A percentile compares a stretch with the other conserved stretches of the same genome.
phyloP scores from a whole-genome alignment of 2,888 invertebrate species.

The Plebejus melissa region DNA sequence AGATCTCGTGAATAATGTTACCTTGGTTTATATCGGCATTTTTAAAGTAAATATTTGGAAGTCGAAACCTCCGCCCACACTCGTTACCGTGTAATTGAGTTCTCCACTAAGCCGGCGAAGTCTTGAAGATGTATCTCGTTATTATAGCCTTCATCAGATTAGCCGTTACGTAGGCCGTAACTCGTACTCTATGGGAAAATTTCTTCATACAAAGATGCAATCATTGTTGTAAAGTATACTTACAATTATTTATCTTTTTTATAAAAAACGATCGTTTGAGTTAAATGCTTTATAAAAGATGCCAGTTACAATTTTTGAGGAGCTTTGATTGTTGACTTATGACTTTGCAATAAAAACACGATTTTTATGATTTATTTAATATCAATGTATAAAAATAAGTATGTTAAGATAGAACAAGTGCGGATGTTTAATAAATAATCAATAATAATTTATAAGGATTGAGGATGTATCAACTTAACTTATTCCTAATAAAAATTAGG shows the following conservation, averaged over 20 bases:
- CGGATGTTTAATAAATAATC: not conserved
- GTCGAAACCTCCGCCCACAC: conserved; percentile 27
- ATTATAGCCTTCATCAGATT: conserved; percentile 30
- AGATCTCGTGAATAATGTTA: conserved; percentile 16
- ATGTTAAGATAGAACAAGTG: too few species aligned
- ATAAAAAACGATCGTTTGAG: not conserved
- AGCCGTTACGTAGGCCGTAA: conserved; percentile 16
- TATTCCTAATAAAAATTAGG: not conserved
- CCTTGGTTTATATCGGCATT: conserved; percentile 11
- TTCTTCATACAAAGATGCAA: conserved; percentile 7
- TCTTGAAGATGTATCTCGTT: conserved; percentile 27
- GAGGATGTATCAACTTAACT: not conserved
- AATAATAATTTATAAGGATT: not conserved
- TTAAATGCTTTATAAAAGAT: not conserved
- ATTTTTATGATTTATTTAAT: not conserved
- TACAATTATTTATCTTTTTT: not conserved
- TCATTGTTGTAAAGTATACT: conserved; percentile 14
- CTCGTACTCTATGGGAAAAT: conserved; percentile 21
- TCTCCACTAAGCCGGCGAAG: conserved; percentile 12
- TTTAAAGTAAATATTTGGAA: conserved; percentile 25
- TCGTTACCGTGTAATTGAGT: conserved; percentile 25
- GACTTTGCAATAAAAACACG: not conserved
- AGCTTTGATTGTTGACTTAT: not conserved
- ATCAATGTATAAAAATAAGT: too few species aligned
- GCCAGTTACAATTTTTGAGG: not conserved